These are phyloP conservation scores for Balearica regulorum DNA, from an alignment of 2,797 vertebrate genomes.

Conservation along the genomic window DNA sequence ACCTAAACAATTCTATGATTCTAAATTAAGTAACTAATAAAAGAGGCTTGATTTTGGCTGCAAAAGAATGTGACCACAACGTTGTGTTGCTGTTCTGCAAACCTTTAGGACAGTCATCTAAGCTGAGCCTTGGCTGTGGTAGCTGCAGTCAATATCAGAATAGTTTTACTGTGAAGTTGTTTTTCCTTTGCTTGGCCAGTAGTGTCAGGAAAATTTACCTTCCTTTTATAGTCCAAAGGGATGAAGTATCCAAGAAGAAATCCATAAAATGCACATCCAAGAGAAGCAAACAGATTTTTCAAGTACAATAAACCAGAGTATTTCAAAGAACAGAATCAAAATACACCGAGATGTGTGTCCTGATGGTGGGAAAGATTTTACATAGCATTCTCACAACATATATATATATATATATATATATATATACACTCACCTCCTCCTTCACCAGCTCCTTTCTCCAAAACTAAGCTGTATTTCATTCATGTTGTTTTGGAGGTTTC, in stretches of 20 bases:
- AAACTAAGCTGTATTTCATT: conserved; percentile 40
- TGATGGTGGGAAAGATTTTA: conserved; percentile 35
- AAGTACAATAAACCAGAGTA: conserved; percentile 13
- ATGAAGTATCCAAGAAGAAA: neutral
- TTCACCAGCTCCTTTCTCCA: neutral
- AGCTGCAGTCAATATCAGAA: neutral
- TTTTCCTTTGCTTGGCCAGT: neutral
- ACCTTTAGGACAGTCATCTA: neutral
- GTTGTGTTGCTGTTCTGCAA: neutral
- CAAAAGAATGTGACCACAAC: neutral
- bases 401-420: neutral
- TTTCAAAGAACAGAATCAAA: conserved; percentile 15
- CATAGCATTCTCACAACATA: neutral
- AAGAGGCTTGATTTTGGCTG: neutral
- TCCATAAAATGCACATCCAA: conserved; percentile 1
- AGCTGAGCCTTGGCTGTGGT: neutral
- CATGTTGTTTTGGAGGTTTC: conserved; percentile 10
- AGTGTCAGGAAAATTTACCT: neutral
- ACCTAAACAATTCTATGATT: too few species aligned
- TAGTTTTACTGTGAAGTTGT: neutral
- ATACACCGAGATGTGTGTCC: neutral
- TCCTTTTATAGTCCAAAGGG: neutral
- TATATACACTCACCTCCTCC: neutral
- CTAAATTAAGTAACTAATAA: neutral
- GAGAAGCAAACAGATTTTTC: conserved; percentile 15